phyloP scores from a whole-genome alignment of 2,888 invertebrate genomes.

The Phaonia tiefii region DNA sequence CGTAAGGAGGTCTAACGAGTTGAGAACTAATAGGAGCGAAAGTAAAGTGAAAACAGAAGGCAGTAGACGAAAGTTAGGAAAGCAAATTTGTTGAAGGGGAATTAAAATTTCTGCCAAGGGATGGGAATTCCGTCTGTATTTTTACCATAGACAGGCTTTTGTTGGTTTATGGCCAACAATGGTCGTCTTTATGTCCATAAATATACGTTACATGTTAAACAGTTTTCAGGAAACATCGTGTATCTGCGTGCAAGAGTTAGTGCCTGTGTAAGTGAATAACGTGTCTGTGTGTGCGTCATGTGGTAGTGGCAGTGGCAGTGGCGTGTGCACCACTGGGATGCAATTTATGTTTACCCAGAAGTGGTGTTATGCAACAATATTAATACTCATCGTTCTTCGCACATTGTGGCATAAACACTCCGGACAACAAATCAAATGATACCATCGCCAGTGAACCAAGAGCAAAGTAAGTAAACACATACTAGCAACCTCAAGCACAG shows the following conservation, averaged over 20 bases:
- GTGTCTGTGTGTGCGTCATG: slow-evolving; percentile 44
- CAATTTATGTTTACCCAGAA: slow-evolving; percentile 56
- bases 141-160: not conserved
- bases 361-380: slow-evolving; percentile 47
- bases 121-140: too few relatives aligned
- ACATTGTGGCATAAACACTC: slow-evolving; percentile 25
- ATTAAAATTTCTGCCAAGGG: too few relatives aligned
- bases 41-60: too few relatives aligned
- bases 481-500: not conserved
- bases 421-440: slow-evolving; percentile 60
- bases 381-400: slow-evolving; percentile 37
- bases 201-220: slow-evolving; percentile 34
- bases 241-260: not conserved
- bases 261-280: slow-evolving; percentile 31
- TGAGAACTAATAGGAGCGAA: too few relatives aligned
- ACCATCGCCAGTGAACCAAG: slow-evolving; percentile 3
- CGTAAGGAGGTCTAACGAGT: too few relatives aligned
- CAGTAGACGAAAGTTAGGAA: too few relatives aligned
- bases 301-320: too few relatives aligned
- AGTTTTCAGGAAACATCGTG: slow-evolving; percentile 32
- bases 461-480: not conserved
- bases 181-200: slow-evolving; percentile 32
- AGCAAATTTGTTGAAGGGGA: too few relatives aligned
- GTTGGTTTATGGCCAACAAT: slow-evolving; percentile 48
- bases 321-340: slow-evolving; percentile 49